Percentiles rank a stretch among this genome's conserved stretches.
phyloP scores from a whole-genome alignment of 37 sponge, comb jelly and placozoan species.

The Petrosia ficiformis region DNA sequence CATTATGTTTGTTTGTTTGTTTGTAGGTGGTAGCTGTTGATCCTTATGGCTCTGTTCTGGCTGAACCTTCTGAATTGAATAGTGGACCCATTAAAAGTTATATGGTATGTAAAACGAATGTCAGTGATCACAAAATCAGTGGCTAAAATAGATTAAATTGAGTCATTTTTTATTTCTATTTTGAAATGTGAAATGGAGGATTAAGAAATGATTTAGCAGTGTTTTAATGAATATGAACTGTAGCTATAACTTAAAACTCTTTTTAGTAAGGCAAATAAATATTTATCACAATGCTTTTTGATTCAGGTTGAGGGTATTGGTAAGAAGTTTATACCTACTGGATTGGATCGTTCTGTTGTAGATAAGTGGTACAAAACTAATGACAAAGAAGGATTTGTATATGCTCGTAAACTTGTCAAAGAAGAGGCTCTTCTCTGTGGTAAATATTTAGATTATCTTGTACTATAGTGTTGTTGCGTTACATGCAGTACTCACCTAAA shows the following conservation, averaged over 20 bases:
- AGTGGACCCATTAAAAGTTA: constrained; percentile 42
- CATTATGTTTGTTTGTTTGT: neutral
- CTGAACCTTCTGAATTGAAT: constrained; percentile 85
- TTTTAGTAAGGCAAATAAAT: no score
- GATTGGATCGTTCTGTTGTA: constrained; percentile 71
- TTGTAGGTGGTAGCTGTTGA: constrained; percentile 88
- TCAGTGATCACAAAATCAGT: neutral
- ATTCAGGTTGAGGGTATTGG: constrained; percentile 94
- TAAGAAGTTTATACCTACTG: constrained; percentile 94
- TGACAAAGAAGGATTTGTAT: constrained; percentile 78
- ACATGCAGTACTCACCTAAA: no score
- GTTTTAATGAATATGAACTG: no score
- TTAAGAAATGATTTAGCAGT: no score
- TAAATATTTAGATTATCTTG: no score
- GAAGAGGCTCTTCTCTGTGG: constrained; percentile 96
- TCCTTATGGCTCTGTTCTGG: constrained; percentile 87
- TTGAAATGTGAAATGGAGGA: no score
- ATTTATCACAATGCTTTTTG: neutral
- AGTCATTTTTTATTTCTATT: no score
- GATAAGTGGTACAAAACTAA: constrained; percentile 90
- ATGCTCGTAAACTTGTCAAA: constrained; percentile 75
- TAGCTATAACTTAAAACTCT: no score
- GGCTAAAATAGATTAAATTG: no score
- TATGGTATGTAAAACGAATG: constrained; percentile 43
- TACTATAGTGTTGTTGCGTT: no score